Evolutionary conservation across 2,113 vertebrate genomes (phyloP).

Genomic region (Passer montanus): DNA sequence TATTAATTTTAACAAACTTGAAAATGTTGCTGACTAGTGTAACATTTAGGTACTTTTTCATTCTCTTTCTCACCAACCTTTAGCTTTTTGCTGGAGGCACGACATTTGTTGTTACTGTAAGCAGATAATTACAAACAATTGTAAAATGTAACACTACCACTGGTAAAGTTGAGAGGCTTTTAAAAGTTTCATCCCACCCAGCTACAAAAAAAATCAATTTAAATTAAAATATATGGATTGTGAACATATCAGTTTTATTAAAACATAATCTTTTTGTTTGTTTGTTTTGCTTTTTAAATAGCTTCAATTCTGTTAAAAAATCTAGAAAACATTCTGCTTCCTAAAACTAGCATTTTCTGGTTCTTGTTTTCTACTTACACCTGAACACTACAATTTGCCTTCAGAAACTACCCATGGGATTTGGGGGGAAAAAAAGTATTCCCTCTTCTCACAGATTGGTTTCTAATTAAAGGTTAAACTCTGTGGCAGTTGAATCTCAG

Average conservation of each 20-base stretch:
- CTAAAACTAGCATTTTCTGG: not conserved
- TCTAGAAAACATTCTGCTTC: not conserved
- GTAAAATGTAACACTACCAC: not conserved
- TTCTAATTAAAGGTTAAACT: constrained; percentile 16
- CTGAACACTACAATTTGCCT: not conserved
- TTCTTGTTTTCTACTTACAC: not conserved
- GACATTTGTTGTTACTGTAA: constrained; percentile 1
- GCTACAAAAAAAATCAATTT: not conserved
- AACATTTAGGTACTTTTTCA: constrained; percentile 11
- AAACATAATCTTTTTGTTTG: not conserved
- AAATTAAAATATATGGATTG: not conserved
- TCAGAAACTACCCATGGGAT: not conserved
- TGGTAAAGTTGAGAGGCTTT: not conserved
- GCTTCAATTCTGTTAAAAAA: not conserved
- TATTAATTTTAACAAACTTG: constrained; percentile 45
- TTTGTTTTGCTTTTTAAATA: not conserved
- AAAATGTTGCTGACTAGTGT: constrained; percentile 43
- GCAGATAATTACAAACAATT: constrained; percentile 4
- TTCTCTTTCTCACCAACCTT: constrained; percentile 33
- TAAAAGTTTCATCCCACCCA: not conserved
- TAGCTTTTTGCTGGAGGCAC: not conserved
- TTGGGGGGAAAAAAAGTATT: not conserved
- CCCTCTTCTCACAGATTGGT: not conserved
- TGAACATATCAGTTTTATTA: not conserved
- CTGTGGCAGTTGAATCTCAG: not conserved